phyloP scores from a whole-genome alignment of 2,797 vertebrate species.

The Danio kyathit region DNA sequence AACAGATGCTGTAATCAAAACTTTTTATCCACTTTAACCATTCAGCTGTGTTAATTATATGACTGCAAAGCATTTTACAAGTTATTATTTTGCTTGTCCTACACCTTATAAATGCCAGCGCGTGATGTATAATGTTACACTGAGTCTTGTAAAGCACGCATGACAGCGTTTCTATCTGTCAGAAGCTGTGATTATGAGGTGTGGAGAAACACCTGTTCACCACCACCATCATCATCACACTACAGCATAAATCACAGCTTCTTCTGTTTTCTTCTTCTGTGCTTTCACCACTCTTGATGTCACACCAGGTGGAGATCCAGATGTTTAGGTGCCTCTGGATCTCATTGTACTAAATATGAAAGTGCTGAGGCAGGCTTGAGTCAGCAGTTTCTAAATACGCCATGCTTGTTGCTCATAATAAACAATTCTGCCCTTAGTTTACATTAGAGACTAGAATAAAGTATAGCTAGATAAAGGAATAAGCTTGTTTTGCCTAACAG shows the following conservation, averaged over 20 bases:
- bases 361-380: slow-evolving; percentile 49
- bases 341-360: slow-evolving; percentile 43
- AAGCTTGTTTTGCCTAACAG: too few relatives aligned
- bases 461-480: too few relatives aligned
- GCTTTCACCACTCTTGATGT: slow-evolving; percentile 14
- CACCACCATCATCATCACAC: slow-evolving; percentile 9
- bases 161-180: slow-evolving; percentile 14
- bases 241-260: neutral
- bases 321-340: slow-evolving; percentile 50
- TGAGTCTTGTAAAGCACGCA: slow-evolving; percentile 24
- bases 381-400: slow-evolving; percentile 49
- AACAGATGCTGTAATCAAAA: too few relatives aligned
- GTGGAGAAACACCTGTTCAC: slow-evolving; percentile 26
- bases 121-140: neutral
- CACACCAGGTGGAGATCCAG: slow-evolving; percentile 51
- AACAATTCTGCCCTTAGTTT: slow-evolving; percentile 35
- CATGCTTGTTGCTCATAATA: slow-evolving; percentile 50
- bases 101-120: neutral
- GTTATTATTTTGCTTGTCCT: neutral
- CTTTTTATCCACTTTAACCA: neutral
- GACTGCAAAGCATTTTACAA: neutral
- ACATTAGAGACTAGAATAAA: slow-evolving; percentile 2
- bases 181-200: slow-evolving; percentile 21
- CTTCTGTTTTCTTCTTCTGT: neutral
- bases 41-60: slow-evolving; percentile 5